A percentile compares a stretch with the other conserved stretches of the same genome.
phyloP scores from a whole-genome alignment of 2,888 invertebrate species.

The Chloroclysta siterata region DNA sequence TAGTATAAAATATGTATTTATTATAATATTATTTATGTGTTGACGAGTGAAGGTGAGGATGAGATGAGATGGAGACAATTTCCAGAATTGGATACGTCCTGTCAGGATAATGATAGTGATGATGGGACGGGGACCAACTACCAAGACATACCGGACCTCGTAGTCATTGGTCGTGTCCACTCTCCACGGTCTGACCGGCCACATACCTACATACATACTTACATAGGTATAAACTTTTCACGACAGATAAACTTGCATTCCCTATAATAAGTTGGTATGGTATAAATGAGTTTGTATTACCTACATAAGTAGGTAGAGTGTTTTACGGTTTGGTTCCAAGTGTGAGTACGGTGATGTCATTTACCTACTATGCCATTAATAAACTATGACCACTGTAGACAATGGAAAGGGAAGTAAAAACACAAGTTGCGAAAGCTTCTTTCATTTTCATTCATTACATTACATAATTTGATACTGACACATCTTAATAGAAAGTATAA shows the following conservation, averaged over 20 bases:
- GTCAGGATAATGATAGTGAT: not conserved
- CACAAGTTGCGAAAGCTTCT: no score
- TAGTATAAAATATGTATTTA: no score
- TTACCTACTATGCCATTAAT: no score
- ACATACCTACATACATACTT: constrained; percentile 12
- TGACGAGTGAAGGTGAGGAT: not conserved
- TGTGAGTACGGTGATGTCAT: not conserved
- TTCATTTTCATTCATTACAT: no score
- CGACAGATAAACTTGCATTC: constrained; percentile 44
- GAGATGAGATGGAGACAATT: no score
- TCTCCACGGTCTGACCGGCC: constrained; percentile 43
- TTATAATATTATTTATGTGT: no score
- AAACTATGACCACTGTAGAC: no score
- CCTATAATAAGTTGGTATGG: constrained; percentile 6
- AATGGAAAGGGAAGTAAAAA: no score
- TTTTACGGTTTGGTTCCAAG: not conserved
- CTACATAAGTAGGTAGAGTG: not conserved
- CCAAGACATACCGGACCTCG: constrained; percentile 35
- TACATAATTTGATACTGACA: no score
- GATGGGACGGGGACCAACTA: constrained; percentile 29
- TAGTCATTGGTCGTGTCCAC: constrained; percentile 37
- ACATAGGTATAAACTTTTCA: constrained; percentile 44
- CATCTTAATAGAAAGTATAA: no score
- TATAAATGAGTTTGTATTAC: constrained; percentile 1
- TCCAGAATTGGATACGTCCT: no score